Base-by-base conservation (phyloP, 2,797 vertebrate genomes). In the Peromyscus nudipes region DNA sequence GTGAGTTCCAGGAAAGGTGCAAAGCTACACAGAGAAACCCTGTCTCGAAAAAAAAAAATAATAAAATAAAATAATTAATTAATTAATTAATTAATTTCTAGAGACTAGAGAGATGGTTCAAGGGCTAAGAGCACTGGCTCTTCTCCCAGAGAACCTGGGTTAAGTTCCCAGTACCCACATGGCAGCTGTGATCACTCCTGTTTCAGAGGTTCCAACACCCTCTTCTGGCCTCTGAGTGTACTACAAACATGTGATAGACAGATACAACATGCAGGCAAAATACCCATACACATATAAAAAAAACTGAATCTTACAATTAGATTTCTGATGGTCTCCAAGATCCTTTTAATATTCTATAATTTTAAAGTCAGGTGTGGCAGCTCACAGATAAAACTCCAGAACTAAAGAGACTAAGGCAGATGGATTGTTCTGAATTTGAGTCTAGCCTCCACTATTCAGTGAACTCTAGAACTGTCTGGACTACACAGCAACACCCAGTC, bases 281-380 rank as follows among this genome's bases (percentile, higher is more conserved):
- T 69, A n/a, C 19, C 19, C 31, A 69, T 16, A 86, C 10, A 25
- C 6, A 46, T 7, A 16, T 3, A 29, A 46, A n/a, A 25, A 62
- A 62, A 62, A 37, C 4, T n/a, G 43, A n/a, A 64, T 62, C 57
- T 27, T 76, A 76, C 92, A 94, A 84, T 82, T 75, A 84, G 57
- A 81, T 89, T 27, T 80, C 13, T 93, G 64, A 71, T 67, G n/a
- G 25, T 46, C 37, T 86, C 52, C 65, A 90, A 92, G 37, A 90
- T 57, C 12, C 5, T 46, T 93, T 60, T 79, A 93, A 83, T 67
- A 77, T 62, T 69, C 79, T 62, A 6, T 75, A 79, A 91, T 85
- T 69, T 96, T 95, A 84, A 90, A 31, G 6, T 14, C 11, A 46
- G 25, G 31, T 62, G 55, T 46, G 73, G 17, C 34, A 6, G 2